phyloP scores from a whole-genome alignment of 2,888 invertebrate genomes.

The Rhagophthalmus giganteus region DNA sequence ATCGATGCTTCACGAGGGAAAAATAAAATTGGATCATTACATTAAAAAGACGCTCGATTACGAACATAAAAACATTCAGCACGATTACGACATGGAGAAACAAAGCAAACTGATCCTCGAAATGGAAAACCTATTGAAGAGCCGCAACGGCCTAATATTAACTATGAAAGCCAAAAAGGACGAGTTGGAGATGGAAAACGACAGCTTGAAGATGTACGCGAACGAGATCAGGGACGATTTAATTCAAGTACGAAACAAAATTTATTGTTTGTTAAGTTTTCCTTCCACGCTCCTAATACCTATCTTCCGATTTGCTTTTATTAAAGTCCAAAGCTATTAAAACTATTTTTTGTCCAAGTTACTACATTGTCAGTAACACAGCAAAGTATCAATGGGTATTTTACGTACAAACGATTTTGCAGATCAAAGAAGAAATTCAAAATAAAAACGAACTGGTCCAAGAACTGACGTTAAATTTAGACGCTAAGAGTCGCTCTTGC shows the following conservation, averaged over 20 bases:
- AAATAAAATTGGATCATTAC: constrained; percentile 42
- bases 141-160: constrained; percentile 63
- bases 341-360: too few relatives aligned
- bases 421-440: constrained; percentile 40
- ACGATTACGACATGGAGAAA: constrained; percentile 62
- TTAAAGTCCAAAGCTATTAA: too few relatives aligned
- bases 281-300: too few relatives aligned
- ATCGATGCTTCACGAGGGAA: constrained; percentile 47
- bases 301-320: too few relatives aligned
- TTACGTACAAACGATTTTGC: too few relatives aligned
- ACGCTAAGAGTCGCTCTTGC: constrained; percentile 40
- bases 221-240: constrained; percentile 46
- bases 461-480: constrained; percentile 45
- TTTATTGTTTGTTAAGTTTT: too few relatives aligned
- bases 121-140: constrained; percentile 65
- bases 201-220: constrained; percentile 49
- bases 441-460: constrained; percentile 41
- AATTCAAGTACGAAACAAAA: constrained; percentile 48
- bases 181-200: constrained; percentile 59
- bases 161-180: constrained; percentile 61
- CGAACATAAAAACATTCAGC: constrained; percentile 56
- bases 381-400: too few relatives aligned
- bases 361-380: too few relatives aligned
- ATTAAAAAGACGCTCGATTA: constrained; percentile 44
- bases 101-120: constrained; percentile 64